These are phyloP conservation scores for Chrysocyon brachyurus DNA, from an alignment of 2,797 vertebrate genomes.

Conservation along the genomic window DNA sequence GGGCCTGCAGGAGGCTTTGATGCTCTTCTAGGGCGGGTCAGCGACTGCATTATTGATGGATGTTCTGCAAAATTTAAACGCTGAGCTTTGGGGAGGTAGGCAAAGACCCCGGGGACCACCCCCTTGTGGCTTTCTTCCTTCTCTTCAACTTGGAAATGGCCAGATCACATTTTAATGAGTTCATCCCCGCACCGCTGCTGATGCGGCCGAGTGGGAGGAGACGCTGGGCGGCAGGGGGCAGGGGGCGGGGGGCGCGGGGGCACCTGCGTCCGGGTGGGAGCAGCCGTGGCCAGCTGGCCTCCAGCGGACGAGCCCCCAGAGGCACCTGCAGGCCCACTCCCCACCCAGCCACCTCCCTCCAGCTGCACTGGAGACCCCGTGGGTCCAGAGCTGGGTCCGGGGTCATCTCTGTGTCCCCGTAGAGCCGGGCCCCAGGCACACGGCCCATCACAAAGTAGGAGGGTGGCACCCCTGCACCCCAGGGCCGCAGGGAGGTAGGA, in stretches of 20 bases:
- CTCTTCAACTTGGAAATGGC: conserved; percentile 70
- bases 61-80: background rate
- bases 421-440: background rate
- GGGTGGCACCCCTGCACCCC: too few relatives aligned
- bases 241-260: fast-evolving
- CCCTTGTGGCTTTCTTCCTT: background rate
- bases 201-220: background rate
- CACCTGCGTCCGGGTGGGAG: too few relatives aligned
- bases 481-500: too few relatives aligned
- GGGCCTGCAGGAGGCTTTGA: background rate
- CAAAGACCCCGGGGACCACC: background rate
- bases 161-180: conserved; percentile 28
- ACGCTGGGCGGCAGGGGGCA: fast-evolving
- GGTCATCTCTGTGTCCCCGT: background rate
- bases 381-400: background rate
- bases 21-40: background rate
- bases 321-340: background rate
- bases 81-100: background rate
- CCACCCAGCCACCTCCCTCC: background rate
- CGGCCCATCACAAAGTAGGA: background rate
- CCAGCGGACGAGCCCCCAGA: background rate
- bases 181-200: conserved; percentile 21
- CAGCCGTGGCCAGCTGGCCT: background rate
- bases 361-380: fast-evolving
- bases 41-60: conserved; percentile 15